Conservation (phyloP, 2,113 vertebrate genomes). For the Cairina moschata region DNA sequence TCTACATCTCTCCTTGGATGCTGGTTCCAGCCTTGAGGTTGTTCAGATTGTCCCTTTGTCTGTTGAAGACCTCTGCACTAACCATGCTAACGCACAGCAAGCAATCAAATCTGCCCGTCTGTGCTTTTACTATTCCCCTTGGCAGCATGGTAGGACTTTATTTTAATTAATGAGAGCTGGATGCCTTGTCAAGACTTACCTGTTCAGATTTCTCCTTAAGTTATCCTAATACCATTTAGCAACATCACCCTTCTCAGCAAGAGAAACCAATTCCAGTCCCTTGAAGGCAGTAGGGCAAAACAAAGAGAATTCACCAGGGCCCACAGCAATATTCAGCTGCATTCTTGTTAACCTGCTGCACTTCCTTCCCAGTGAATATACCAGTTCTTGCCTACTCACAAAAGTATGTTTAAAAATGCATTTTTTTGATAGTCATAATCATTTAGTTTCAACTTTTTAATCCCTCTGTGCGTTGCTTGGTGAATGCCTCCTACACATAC, state of each 20-base stretch:
- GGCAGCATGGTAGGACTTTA: neutral
- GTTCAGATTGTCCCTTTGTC: constrained; percentile 46
- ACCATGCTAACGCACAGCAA: constrained; percentile 39
- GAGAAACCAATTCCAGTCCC: neutral
- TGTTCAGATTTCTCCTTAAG: constrained; percentile 60
- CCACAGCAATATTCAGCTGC: neutral
- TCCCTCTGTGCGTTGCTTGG: neutral
- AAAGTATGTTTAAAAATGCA: neutral
- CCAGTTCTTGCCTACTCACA: neutral
- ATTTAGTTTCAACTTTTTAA: neutral
- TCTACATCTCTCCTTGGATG: neutral
- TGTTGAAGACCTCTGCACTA: constrained; percentile 17
- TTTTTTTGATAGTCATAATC: neutral
- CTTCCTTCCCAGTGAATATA: neutral
- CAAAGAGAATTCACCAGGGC: neutral
- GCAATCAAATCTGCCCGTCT: constrained; percentile 57
- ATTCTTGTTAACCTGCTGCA: neutral
- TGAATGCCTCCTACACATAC: accelerated
- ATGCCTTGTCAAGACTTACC: constrained; percentile 41
- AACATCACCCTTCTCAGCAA: constrained; percentile 20
- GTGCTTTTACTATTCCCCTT: constrained; percentile 36
- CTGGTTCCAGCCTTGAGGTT: neutral
- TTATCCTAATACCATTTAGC: constrained; percentile 50
- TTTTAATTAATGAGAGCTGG: constrained; percentile 38
- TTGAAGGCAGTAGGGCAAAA: neutral